These are phyloP conservation scores for Sycophila sp. DNA, from an alignment of 1,140 invertebrate species.

Conservation along the genomic window DNA sequence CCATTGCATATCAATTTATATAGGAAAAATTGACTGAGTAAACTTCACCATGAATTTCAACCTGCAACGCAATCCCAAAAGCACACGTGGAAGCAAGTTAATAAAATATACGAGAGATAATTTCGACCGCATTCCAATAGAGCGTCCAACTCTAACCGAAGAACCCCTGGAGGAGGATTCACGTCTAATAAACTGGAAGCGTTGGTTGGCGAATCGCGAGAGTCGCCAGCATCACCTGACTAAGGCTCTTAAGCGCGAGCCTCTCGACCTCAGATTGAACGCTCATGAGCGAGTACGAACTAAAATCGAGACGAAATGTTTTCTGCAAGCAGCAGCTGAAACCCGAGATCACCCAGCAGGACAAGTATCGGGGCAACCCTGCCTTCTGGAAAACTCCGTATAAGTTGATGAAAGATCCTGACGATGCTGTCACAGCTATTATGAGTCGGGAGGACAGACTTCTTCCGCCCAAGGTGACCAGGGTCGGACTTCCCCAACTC, in stretches of 20 bases:
- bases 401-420: conserved; percentile 34
- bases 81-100: too few species aligned
- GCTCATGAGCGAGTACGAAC: conserved; percentile 50
- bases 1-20: too few species aligned
- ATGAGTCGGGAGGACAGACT: background rate
- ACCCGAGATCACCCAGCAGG: conserved; percentile 46
- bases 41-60: too few species aligned
- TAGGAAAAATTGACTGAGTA: too few species aligned
- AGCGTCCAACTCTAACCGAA: too few species aligned
- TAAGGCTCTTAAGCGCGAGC: conserved; percentile 46
- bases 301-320: conserved; percentile 44
- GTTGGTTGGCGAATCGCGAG: conserved; percentile 45
- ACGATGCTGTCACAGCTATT: background rate
- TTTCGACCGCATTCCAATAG: too few species aligned
- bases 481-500: conserved; percentile 58
- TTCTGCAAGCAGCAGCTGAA: conserved; percentile 54
- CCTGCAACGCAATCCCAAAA: too few species aligned
- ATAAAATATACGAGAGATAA: too few species aligned
- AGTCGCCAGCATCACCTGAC: conserved; percentile 33
- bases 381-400: conserved; percentile 46
- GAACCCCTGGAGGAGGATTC: conserved; percentile 42
- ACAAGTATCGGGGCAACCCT: conserved; percentile 49
- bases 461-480: conserved; percentile 50
- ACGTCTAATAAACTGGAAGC: conserved; percentile 51
- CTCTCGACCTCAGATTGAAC: conserved; percentile 53